A percentile compares a stretch with the other conserved stretches of the same genome.
Evolutionary conservation across 1,140 invertebrate species (phyloP).

Genomic region (Hylyphantes graminicola): DNA sequence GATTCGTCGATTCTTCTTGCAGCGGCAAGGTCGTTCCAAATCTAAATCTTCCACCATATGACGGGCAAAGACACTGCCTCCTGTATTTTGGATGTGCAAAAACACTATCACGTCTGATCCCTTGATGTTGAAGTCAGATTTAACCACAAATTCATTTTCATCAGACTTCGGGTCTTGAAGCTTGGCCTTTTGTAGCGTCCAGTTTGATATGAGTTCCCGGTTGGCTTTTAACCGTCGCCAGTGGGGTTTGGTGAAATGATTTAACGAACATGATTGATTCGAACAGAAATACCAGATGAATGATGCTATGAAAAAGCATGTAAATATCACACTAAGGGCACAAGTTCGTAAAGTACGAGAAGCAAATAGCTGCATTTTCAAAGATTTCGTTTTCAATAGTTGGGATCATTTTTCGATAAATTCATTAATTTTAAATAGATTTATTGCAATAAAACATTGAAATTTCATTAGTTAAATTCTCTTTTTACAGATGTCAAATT

Average conservation of each 20-base stretch:
- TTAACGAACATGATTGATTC: conserved; percentile 21
- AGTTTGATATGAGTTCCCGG: conserved; percentile 36
- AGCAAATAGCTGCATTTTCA: conserved; percentile 40
- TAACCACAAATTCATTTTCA: conserved; percentile 5
- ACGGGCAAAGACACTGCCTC: conserved; percentile 68
- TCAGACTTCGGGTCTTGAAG: background rate
- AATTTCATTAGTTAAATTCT: no score
- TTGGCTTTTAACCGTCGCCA: conserved; percentile 47
- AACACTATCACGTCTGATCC: conserved; percentile 68
- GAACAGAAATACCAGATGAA: conserved; percentile 40
- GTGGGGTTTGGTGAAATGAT: conserved; percentile 3
- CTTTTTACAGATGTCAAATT: no score
- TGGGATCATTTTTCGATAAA: no score
- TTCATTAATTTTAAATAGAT: no score
- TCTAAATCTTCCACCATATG: conserved; percentile 68
- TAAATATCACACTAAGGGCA: conserved; percentile 13
- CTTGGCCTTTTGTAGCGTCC: background rate
- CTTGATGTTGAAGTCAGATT: conserved; percentile 58
- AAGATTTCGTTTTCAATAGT: background rate
- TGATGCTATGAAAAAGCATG: conserved; percentile 6
- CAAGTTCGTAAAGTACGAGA: conserved; percentile 21
- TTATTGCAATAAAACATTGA: no score
- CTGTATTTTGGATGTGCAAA: conserved; percentile 70
- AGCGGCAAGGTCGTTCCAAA: conserved; percentile 59
- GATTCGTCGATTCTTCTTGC: conserved; percentile 54